Conservation (phyloP, 2,888 invertebrate species). For the Acrobasis repandana region DNA sequence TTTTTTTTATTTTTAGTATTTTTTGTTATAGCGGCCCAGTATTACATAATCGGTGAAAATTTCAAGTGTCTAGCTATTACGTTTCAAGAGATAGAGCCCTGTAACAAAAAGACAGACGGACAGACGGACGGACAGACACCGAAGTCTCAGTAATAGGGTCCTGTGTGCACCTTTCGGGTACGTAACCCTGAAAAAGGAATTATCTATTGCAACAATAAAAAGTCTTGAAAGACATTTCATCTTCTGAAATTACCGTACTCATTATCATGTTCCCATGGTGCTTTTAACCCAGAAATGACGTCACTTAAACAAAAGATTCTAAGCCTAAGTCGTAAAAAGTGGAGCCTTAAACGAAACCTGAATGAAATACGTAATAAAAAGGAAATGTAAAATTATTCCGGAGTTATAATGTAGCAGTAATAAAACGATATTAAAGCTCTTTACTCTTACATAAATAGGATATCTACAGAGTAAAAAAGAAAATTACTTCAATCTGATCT, state of each 20-base stretch:
- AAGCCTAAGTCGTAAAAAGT: background rate
- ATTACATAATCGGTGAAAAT: no score
- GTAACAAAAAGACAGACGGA: no score
- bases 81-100: no score
- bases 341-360: background rate
- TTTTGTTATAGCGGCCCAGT: no score
- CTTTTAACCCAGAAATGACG: background rate
- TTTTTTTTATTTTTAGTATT: no score
- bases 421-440: background rate
- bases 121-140: no score
- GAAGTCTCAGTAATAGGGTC: no score
- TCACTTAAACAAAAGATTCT: background rate
- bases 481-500: no score
- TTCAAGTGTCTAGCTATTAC: no score
- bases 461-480: background rate
- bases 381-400: background rate
- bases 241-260: background rate
- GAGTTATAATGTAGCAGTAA: background rate
- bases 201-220: background rate
- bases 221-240: background rate
- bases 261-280: background rate
- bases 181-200: no score
- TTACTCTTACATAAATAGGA: background rate
- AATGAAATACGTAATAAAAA: background rate
- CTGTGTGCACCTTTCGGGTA: no score